phyloP scores from a whole-genome alignment of 2,113 vertebrate species.

The Pseudorectes ferrugineus region DNA sequence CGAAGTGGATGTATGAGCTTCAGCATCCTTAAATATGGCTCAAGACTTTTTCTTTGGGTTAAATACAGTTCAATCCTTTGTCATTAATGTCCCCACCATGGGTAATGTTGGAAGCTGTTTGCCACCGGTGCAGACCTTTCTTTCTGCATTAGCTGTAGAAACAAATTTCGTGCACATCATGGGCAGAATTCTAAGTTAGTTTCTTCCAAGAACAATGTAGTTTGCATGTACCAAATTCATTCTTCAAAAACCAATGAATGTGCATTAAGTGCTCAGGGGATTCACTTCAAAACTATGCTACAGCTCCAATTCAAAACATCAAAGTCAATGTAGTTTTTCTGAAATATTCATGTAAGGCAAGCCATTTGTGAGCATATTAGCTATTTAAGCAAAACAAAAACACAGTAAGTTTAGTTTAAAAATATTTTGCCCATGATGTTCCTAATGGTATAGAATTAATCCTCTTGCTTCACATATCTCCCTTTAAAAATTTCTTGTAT shows the following conservation, averaged over 20 bases:
- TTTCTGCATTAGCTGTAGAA: background rate
- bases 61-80: background rate
- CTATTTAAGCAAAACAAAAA: background rate
- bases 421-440: background rate
- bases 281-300: background rate
- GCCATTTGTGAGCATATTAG: background rate
- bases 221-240: background rate
- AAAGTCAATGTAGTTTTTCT: background rate
- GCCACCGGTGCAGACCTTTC: background rate
- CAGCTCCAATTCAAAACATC: background rate
- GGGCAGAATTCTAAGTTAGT: background rate
- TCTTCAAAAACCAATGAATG: background rate
- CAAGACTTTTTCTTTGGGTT: background rate
- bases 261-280: background rate
- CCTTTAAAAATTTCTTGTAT: background rate
- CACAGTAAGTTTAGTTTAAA: background rate
- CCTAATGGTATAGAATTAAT: background rate
- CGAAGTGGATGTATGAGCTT: background rate
- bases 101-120: background rate
- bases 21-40: background rate
- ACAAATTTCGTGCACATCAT: background rate
- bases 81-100: background rate
- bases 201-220: background rate
- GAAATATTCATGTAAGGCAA: background rate
- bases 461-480: background rate